phyloP scores from a whole-genome alignment of 2,888 invertebrate genomes.

The Aleiodes alternator region DNA sequence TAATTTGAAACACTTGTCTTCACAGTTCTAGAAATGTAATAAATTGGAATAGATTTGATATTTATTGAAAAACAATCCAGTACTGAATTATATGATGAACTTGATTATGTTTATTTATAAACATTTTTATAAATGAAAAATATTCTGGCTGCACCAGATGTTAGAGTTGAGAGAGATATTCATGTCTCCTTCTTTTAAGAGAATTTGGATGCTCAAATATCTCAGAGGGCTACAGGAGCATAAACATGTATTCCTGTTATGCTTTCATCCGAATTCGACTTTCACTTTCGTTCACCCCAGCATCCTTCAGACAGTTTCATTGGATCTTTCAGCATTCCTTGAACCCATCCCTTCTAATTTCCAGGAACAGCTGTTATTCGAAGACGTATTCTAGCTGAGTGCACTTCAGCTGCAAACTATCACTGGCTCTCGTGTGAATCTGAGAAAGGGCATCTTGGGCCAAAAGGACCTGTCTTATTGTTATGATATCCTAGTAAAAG shows the following conservation, averaged over 20 bases:
- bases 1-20: no score
- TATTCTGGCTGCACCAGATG: no score
- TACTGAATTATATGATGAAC: no score
- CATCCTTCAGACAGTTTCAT: not conserved
- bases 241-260: conserved; percentile 63
- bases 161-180: not conserved
- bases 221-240: not conserved
- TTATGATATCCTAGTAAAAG: conserved; percentile 74
- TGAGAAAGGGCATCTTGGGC: conserved; percentile 60
- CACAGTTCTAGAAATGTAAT: no score
- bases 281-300: conserved; percentile 63
- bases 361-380: not conserved
- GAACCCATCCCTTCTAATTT: conserved; percentile 9
- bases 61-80: no score
- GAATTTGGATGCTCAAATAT: not conserved
- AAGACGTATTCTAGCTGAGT: not conserved
- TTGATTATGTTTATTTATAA: no score
- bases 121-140: no score
- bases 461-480: conserved; percentile 62
- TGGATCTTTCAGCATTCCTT: not conserved
- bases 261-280: conserved; percentile 61
- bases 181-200: not conserved
- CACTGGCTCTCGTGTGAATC: conserved; percentile 11
- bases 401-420: not conserved
- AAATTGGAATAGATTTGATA: no score